Percentiles rank a stretch among this genome's conserved stretches.
These are phyloP conservation scores for Chaetodon trifascialis DNA, from an alignment of 2,113 vertebrate species.

Conservation along the genomic window DNA sequence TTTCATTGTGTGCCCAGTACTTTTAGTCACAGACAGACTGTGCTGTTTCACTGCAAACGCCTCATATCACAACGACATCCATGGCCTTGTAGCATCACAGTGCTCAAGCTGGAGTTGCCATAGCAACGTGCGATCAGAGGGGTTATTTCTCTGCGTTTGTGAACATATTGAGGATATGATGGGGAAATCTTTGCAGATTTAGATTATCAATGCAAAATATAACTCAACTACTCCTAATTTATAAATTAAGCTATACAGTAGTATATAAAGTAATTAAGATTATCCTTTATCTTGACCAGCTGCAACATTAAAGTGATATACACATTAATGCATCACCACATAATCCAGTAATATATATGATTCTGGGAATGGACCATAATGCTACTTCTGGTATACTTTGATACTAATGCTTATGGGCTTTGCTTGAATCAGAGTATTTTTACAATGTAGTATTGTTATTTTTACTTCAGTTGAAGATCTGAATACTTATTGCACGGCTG, in stretches of 20 bases:
- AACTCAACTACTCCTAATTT: no score
- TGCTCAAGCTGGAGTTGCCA: slow-evolving; percentile 79
- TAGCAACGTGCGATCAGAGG: slow-evolving; percentile 80
- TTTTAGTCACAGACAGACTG: slow-evolving; percentile 62
- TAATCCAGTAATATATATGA: no score
- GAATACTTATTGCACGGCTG: neutral
- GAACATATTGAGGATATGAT: slow-evolving; percentile 75
- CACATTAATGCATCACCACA: no score
- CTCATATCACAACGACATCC: slow-evolving; percentile 75
- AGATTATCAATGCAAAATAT: neutral
- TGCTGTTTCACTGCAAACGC: slow-evolving; percentile 64
- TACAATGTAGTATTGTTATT: no score
- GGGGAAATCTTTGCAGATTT: slow-evolving; percentile 44
- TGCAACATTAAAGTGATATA: no score
- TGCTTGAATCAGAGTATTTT: no score
- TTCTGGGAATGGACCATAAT: no score
- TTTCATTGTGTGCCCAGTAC: slow-evolving; percentile 16
- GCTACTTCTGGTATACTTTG: no score
- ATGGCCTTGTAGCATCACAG: slow-evolving; percentile 79
- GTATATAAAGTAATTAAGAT: no score
- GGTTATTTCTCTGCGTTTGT: slow-evolving; percentile 77
- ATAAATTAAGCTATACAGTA: no score
- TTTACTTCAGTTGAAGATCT: neutral
- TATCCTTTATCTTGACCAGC: no score
- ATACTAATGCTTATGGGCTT: no score